These are phyloP conservation scores for Cinara cedri DNA, from an alignment of 2,888 invertebrate species.

Conservation along the genomic window DNA sequence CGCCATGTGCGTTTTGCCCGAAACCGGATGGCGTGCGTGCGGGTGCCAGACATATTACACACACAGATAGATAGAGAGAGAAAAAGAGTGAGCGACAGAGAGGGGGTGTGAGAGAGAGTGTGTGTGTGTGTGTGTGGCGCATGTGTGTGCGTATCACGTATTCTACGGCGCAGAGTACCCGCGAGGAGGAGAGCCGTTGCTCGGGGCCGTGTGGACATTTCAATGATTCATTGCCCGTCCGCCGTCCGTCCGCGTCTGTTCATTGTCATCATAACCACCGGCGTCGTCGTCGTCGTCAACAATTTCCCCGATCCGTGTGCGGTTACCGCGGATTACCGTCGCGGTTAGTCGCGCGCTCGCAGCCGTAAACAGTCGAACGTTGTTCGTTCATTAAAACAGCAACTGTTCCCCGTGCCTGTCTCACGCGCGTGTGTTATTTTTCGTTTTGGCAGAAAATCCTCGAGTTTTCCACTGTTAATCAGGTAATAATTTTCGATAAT, in stretches of 20 bases:
- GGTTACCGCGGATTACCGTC: not conserved
- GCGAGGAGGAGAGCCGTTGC: too few species aligned
- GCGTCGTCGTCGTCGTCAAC: not conserved
- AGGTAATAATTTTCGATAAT: too few species aligned
- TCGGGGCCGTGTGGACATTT: not conserved
- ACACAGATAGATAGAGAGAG: too few species aligned
- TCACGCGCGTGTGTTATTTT: not conserved
- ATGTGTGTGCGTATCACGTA: not conserved
- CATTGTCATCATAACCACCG: not conserved
- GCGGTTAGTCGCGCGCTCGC: not conserved
- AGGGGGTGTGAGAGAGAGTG: too few species aligned
- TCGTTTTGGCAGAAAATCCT: too few species aligned
- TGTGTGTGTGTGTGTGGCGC: not conserved
- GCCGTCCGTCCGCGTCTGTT: slow-evolving; percentile 15
- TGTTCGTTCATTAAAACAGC: too few species aligned
- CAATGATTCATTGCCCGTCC: slow-evolving; percentile 42
- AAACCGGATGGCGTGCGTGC: slow-evolving; percentile 5
- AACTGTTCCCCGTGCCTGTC: too few species aligned
- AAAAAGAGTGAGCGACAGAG: too few species aligned
- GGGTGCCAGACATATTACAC: too few species aligned
- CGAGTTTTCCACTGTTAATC: too few species aligned
- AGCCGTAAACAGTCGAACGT: not conserved
- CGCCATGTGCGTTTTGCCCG: slow-evolving; percentile 32
- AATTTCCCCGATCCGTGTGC: not conserved
- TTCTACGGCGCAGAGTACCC: too few species aligned